phyloP scores from a whole-genome alignment of 37 sponge, comb jelly and placozoan species.

The Aplysina aerophoba region DNA sequence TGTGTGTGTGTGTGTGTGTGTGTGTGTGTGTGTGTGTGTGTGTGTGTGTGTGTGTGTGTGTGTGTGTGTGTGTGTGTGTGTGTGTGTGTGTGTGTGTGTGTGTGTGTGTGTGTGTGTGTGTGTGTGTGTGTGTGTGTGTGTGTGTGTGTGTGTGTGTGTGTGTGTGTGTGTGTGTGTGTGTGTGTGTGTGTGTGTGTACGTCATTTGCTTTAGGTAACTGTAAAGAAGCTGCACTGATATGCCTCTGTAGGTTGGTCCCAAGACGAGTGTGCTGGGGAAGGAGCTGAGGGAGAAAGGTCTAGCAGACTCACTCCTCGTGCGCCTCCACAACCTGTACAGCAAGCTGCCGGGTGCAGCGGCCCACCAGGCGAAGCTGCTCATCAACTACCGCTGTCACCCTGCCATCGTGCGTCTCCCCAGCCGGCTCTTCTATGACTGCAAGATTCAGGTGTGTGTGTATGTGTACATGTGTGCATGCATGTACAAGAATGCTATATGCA shows the following conservation, averaged over 20 bases:
- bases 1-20: constrained; percentile 75
- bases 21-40: background rate
- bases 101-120: too few species aligned
- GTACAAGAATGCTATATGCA: too few species aligned
- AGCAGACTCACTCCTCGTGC: constrained; percentile 50
- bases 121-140: too few species aligned
- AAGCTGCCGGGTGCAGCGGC: background rate
- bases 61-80: too few species aligned
- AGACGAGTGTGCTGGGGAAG: constrained; percentile 61
- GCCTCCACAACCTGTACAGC: constrained; percentile 49
- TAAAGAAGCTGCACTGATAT: background rate
- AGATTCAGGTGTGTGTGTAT: too few species aligned
- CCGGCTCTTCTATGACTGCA: constrained; percentile 53
- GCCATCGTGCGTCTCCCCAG: constrained; percentile 69
- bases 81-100: too few species aligned
- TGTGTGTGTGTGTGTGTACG: too few species aligned
- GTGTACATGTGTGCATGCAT: too few species aligned
- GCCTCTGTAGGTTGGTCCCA: constrained; percentile 76
- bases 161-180: too few species aligned
- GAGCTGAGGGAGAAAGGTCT: constrained; percentile 61
- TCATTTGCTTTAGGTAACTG: background rate
- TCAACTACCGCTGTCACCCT: constrained; percentile 70
- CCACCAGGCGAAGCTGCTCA: constrained; percentile 28
- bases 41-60: too few species aligned
- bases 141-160: too few species aligned